Conservation (phyloP, 2,888 invertebrate species). For the Drosophila rellima region DNA sequence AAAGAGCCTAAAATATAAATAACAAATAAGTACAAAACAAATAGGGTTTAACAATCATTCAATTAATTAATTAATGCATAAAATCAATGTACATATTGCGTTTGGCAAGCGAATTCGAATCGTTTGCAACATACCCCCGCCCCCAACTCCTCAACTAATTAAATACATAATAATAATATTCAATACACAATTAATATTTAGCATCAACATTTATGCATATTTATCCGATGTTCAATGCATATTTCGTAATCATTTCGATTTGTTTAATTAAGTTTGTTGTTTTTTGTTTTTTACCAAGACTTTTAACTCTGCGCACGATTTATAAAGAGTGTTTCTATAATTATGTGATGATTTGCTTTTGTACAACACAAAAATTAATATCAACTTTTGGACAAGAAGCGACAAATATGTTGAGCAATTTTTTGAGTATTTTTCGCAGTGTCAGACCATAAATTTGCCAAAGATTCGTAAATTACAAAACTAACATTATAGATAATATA, state of each 20-base stretch:
- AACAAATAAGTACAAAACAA: slow-evolving; percentile 72
- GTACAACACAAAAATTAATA: slow-evolving; percentile 13
- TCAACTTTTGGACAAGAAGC: slow-evolving; percentile 21
- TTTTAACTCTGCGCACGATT: slow-evolving; percentile 54
- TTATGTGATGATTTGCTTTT: neutral
- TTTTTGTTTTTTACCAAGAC: slow-evolving; percentile 33
- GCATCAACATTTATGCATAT: slow-evolving; percentile 34
- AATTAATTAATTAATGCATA: slow-evolving; percentile 38
- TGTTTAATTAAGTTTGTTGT: neutral
- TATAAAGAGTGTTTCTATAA: slow-evolving; percentile 27
- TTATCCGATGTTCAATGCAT: slow-evolving; percentile 28
- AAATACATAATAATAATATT: slow-evolving; percentile 44
- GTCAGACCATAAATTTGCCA: slow-evolving; percentile 47
- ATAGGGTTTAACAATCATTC: slow-evolving; percentile 63
- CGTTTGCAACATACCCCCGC: slow-evolving; percentile 27
- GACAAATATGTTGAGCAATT: slow-evolving; percentile 39
- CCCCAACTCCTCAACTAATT: slow-evolving; percentile 38
- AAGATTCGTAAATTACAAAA: slow-evolving; percentile 19
- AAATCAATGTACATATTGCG: slow-evolving; percentile 55
- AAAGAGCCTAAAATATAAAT: slow-evolving; percentile 66
- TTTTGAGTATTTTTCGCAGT: slow-evolving; percentile 32
- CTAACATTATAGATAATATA: slow-evolving; percentile 14
- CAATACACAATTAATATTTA: slow-evolving; percentile 30
- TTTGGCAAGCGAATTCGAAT: slow-evolving; percentile 38
- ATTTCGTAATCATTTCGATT: slow-evolving; percentile 25